Evolutionary conservation across 1,140 invertebrate species (phyloP), one percentile per base, ranked within the genome.

Genomic region (Bombus difficillimus): DNA sequence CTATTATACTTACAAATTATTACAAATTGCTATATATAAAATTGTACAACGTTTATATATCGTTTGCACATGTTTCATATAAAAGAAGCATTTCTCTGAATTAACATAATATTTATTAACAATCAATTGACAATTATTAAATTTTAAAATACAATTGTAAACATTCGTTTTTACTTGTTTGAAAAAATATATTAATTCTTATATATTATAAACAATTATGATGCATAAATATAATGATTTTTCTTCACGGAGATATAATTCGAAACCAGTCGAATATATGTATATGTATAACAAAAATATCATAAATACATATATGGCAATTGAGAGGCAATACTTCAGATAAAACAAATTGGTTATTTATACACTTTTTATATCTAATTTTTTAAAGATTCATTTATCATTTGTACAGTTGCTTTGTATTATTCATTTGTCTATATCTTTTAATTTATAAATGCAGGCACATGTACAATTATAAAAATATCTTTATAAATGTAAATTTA

Each of bases 401-500:
- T 79, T 74, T 79, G n/a, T 64, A 62, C n/a, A 83, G 78, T 43
- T 62, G 1, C 37, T 59, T 78, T 59, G n/a, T 59, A 34, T 69
- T 47, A 43, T 47, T 77, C 10, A 47, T 41, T 75, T 84, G 28
- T 41, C n/a, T 69, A 22, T 59, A 72, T 37, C 34, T 59, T 9
- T 47, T 18, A 22, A 25, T 66, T 53, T 25, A n/a, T 53, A 81
- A 85, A 75, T 81, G 71, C 69, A 68, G 12, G 81, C 77, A 64
- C 9, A 62, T 71, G 62, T 68, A 59, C 83, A 64, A 39, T 57
- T 68, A 81, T 25, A 85, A 81, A 85, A 85, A 81, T 85, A 85
- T 74, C 5, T 57, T 22, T 62, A 34, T 57, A 76, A 34, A 75
- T 81, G 76, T 73, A 66, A 59, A 81, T 69, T 47, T 79, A n/a